Base-by-base conservation (phyloP, 2,888 invertebrate genomes). In the Scaptomyza flava region DNA sequence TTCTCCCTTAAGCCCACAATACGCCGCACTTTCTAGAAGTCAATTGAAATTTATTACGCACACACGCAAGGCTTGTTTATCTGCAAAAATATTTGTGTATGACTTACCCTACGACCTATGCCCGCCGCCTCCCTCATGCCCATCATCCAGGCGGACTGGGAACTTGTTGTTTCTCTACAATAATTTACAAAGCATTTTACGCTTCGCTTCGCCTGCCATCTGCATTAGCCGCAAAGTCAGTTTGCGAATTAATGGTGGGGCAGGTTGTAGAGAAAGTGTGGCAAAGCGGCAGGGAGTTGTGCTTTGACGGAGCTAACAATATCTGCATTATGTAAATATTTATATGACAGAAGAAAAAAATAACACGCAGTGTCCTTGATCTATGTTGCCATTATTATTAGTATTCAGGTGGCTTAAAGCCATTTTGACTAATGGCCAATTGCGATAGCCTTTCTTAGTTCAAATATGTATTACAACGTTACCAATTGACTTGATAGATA, bases 131-230 rank as follows among this genome's bases (percentile, higher is more conserved):
- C 41, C 27, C 9, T 5, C 43, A n/a, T 4, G 9, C 33, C 31
- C 7, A 6, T 23, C 11, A 43, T 30, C 11, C 41, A 7, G 17
- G 12, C n/a, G 30, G 36, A 20, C 14, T 6, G 42, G 14, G 36
- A 14, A 48, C 52, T 52, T 65, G 41, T 72, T 64, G 63, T 61
- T 71, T 45, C 59, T 66, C 70, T 66, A 73, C 72, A 77, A 82
- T 86, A 83, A 86, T 82, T 86, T 77, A 83, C 78, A 82, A 86
- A 83, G 84, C 75, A 86, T 86, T 82, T 82, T 65, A 73, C 82
- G 84, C 79, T 72, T 82, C 79, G 81, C 74, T 82, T 86, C 84
- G 71, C 72, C 84, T 78, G 82, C 82, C 82, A 86, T 83, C 77
- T 81, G 77, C 82, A 82, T 82, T 82, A 86, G 77, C 79, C 69